These are phyloP conservation scores for Urechis unicinctus DNA, from an alignment of 2,888 invertebrate genomes.

Conservation along the genomic window DNA sequence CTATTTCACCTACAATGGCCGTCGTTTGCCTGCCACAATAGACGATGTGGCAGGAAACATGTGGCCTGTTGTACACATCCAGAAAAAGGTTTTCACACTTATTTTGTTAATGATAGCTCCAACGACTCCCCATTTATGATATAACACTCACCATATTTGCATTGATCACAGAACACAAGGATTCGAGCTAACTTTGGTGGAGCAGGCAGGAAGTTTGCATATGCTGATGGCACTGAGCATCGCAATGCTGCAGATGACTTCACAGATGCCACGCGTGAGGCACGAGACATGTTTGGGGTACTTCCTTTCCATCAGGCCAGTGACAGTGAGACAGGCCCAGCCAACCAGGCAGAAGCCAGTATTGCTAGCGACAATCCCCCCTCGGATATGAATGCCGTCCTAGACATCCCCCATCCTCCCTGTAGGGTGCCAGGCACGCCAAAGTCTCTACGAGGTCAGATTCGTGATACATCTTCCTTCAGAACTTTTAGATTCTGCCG, in stretches of 20 bases:
- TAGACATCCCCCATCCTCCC: constrained; percentile 27
- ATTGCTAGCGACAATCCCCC: constrained; percentile 18
- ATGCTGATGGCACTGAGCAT: constrained; percentile 45
- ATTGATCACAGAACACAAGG: constrained; percentile 32
- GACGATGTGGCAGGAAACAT: constrained; percentile 46
- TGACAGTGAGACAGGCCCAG: constrained; percentile 44
- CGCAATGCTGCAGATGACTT: constrained; percentile 43
- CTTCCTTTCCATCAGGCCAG: constrained; percentile 44
- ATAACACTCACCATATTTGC: background rate
- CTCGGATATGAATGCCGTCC: no score
- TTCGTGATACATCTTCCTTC: background rate
- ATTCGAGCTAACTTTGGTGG: constrained; percentile 48
- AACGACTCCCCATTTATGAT: no score
- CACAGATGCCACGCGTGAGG: constrained; percentile 43
- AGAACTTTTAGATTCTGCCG: no score
- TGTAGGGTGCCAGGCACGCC: constrained; percentile 35
- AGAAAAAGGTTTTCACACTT: constrained; percentile 46
- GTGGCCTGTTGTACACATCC: constrained; percentile 49
- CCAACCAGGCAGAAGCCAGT: constrained; percentile 13
- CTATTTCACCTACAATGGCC: constrained; percentile 48
- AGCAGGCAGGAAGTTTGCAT: constrained; percentile 41
- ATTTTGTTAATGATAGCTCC: no score
- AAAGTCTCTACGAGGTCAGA: constrained; percentile 34
- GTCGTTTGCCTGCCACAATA: constrained; percentile 36
- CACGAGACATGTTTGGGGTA: constrained; percentile 42